A percentile compares a stretch with the other conserved stretches of the same genome.
Evolutionary conservation across 2,797 vertebrate genomes (phyloP).

Genomic region (Muscicapa comitata): DNA sequence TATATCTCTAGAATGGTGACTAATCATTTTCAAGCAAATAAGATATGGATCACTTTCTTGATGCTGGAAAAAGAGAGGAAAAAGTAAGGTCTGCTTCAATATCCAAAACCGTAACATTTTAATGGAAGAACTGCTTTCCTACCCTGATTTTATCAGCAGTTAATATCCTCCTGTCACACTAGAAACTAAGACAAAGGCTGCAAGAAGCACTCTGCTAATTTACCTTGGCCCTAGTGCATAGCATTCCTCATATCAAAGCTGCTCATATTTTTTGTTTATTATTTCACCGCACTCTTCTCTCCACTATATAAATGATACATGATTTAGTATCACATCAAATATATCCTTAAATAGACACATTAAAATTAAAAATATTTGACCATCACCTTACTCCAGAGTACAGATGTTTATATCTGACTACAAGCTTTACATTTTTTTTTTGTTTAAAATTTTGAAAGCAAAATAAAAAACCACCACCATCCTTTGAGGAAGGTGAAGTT

Average conservation of each 20-base stretch:
- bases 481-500: neutral
- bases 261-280: neutral
- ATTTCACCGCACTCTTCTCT: neutral
- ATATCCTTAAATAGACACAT: neutral
- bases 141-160: neutral
- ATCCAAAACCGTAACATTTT: neutral
- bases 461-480: neutral
- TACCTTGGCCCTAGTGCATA: neutral
- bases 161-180: neutral
- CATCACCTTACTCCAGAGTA: neutral
- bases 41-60: neutral
- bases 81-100: neutral
- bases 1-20: neutral
- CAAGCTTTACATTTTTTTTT: neutral
- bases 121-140: neutral
- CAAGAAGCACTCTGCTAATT: neutral
- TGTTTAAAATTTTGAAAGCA: neutral
- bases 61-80: neutral
- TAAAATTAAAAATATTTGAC: neutral
- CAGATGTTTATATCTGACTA: neutral
- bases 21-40: neutral
- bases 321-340: neutral
- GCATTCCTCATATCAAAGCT: neutral
- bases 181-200: neutral
- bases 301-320: neutral